Evolutionary conservation across 2,888 invertebrate species (phyloP).

Genomic region (Lysandra coridon): DNA sequence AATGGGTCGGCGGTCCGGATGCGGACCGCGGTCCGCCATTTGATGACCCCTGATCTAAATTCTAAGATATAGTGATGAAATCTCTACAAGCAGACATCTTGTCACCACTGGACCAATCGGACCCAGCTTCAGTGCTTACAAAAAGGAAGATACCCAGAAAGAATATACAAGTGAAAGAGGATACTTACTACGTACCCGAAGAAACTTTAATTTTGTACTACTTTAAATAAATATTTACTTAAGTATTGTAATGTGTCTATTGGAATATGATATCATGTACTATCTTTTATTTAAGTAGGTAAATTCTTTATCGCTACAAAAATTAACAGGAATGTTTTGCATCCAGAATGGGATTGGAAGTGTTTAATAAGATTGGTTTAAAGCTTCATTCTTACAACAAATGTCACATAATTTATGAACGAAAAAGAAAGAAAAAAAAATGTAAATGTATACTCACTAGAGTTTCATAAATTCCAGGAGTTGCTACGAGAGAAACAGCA

Average conservation of each 20-base stretch:
- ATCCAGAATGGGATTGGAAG: neutral
- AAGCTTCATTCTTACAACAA: neutral
- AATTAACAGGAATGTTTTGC: neutral
- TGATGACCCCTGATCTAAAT: too few species aligned
- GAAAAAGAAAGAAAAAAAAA: neutral
- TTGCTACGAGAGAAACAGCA: conserved; percentile 95
- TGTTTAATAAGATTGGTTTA: neutral
- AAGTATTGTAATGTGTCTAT: neutral
- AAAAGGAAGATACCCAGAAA: neutral
- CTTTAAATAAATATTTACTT: neutral
- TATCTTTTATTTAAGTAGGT: neutral
- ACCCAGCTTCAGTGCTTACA: neutral
- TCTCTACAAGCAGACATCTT: neutral
- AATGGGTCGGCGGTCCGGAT: too few species aligned
- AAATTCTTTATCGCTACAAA: neutral
- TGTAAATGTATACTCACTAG: neutral
- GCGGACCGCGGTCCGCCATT: too few species aligned
- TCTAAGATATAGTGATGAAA: neutral
- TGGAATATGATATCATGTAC: conserved; percentile 8
- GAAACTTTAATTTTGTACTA: neutral
- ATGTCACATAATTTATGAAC: neutral
- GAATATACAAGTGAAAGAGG: neutral
- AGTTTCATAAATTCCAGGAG: conserved; percentile 81
- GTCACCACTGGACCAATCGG: neutral
- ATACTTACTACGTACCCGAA: neutral